Evolutionary conservation across 2,113 vertebrate genomes (phyloP), one percentile per base, ranked within the genome.

Genomic region (Anoura caudifer): DNA sequence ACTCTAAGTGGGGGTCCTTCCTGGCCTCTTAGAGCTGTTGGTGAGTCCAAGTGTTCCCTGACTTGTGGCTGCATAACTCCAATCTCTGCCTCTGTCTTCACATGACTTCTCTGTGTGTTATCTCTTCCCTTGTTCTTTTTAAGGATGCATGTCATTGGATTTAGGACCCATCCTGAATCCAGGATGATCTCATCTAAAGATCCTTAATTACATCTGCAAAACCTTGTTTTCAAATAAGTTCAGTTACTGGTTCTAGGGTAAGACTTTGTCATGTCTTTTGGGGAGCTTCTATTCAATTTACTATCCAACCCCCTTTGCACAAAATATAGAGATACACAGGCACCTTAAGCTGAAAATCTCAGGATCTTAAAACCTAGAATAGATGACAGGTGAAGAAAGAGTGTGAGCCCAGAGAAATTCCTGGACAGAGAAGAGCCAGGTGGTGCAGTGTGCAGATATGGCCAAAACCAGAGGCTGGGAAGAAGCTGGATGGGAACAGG

Each of bases 371-470:
- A 56, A 61, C 26, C 22, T 91, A 73, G 54, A 65, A 22, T 5
- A 52, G 22, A 45, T 56, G 1, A 38, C 31, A 20, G 43, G 22
- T 3, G 7, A 59, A 36, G 33, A 69, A 11, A 24, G 24, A 20
- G 4, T 33, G 2, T 15, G 17, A 95, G 2, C 14, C 3, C 38
- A 38, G 31, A 67, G 22, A 50, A 63, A 90, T 19, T 63, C 36
- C 54, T 84, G 11, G 52, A 54, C n/a, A 22, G 28, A 93, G 61
- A 56, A 45, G 7, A 54, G 9, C 1, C 36, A 56, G 5, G 3
- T n/a, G 24, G 31, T 26, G 1, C 13, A 17, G 45, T 17, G 26
- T 13, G 1, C 0, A 50, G 26, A 47, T 0, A 13, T 20, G 67
- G n/a, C 56, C 63, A 19, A 82, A 56, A 54, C 24, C 52, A 41